A percentile compares a stretch with the other conserved stretches of the same genome.
These are phyloP conservation scores for Pandion haliaetus DNA, from an alignment of 2,113 vertebrate genomes.

Conservation along the genomic window DNA sequence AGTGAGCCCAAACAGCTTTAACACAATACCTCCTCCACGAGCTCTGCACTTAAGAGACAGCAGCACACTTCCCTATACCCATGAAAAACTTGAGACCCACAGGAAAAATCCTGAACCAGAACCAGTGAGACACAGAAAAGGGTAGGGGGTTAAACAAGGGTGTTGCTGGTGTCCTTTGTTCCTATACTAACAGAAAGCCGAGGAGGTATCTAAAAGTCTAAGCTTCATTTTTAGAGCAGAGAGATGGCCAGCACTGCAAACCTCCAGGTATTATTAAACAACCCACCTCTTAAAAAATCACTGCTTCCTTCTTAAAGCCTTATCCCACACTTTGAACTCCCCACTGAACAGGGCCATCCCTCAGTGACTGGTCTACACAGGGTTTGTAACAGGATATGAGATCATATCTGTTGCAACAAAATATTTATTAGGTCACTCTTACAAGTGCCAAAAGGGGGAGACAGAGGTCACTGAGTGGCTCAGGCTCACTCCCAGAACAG, in stretches of 20 bases:
- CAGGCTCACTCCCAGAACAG: not conserved
- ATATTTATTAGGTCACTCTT: not conserved
- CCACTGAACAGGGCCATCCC: not conserved
- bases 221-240: not conserved
- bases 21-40: not conserved
- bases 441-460: not conserved
- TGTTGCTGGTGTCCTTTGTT: not conserved
- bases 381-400: not conserved
- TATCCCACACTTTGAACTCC: not conserved
- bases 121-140: not conserved
- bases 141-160: not conserved
- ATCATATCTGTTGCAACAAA: not conserved
- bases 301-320: not conserved
- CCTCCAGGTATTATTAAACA: not conserved
- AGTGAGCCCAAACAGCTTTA: not conserved
- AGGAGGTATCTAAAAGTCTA: not conserved
- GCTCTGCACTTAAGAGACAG: not conserved
- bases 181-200: not conserved
- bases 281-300: not conserved
- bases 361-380: not conserved
- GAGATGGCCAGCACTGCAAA: not conserved
- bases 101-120: not conserved
- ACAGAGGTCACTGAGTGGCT: not conserved
- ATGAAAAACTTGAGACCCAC: not conserved
- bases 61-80: not conserved